These are phyloP conservation scores for Cariama cristata DNA, from an alignment of 2,113 vertebrate genomes.

Conservation along the genomic window DNA sequence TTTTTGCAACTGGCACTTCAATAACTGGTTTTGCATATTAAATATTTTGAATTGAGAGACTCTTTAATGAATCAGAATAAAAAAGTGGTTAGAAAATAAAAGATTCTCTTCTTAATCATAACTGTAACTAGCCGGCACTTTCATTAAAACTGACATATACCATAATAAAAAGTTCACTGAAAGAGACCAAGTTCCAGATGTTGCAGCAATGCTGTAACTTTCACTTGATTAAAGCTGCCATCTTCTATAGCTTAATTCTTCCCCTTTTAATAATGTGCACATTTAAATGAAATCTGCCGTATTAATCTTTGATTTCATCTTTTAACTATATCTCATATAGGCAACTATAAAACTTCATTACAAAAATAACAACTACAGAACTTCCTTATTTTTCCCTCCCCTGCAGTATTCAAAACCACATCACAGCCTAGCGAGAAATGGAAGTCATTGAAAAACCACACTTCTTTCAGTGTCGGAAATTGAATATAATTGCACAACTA, in stretches of 20 bases:
- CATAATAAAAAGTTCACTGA: not conserved
- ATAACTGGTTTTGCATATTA: not conserved
- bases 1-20: not conserved
- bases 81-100: not conserved
- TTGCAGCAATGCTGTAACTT: not conserved
- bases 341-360: not conserved
- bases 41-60: not conserved
- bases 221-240: not conserved
- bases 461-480: slow-evolving; percentile 30
- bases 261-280: not conserved
- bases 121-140: not conserved
- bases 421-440: slow-evolving; percentile 9
- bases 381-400: slow-evolving; percentile 43
- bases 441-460: slow-evolving; percentile 58
- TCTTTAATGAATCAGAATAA: not conserved
- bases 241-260: not conserved
- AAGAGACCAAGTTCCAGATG: not conserved
- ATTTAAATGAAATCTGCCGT: not conserved
- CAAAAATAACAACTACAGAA: not conserved
- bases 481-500: slow-evolving; percentile 37
- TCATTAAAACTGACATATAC: not conserved
- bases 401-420: slow-evolving; percentile 47
- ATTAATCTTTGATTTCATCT: not conserved
- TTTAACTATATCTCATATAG: not conserved
- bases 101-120: not conserved